These are phyloP conservation scores for Eupeodes latifasciatus DNA, from an alignment of 2,888 invertebrate species.

Conservation along the genomic window DNA sequence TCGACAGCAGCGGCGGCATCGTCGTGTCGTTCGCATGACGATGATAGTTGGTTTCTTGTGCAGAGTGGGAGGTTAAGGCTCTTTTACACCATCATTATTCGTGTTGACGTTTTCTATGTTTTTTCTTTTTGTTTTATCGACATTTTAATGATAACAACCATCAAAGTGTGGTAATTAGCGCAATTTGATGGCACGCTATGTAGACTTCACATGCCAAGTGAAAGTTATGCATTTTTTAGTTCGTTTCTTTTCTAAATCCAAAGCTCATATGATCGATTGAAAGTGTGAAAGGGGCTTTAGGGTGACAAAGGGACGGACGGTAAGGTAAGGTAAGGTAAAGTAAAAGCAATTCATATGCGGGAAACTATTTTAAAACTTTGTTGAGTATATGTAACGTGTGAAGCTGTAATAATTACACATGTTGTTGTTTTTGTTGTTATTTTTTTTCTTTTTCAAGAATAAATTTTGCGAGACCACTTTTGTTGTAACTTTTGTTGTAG, in stretches of 20 bases:
- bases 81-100: constrained; percentile 26
- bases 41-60: background rate
- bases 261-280: constrained; percentile 35
- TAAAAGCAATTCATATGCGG: background rate
- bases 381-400: constrained; percentile 25
- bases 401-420: constrained; percentile 50
- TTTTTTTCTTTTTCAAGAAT: constrained; percentile 38
- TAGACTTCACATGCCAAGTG: constrained; percentile 60
- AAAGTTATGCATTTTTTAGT: constrained; percentile 55
- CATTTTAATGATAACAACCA: constrained; percentile 62
- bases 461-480: constrained; percentile 32
- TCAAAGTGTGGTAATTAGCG: constrained; percentile 61
- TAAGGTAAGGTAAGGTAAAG: background rate
- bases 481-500: constrained; percentile 4
- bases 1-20: no score
- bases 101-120: constrained; percentile 29
- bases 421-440: constrained; percentile 1
- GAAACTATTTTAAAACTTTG: constrained; percentile 46
- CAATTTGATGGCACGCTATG: constrained; percentile 56
- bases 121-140: constrained; percentile 16
- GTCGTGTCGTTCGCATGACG: background rate
- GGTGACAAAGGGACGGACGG: background rate
- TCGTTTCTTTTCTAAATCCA: background rate
- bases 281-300: constrained; percentile 2
- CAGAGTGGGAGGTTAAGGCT: background rate